Base-by-base conservation (phyloP, 2,888 invertebrate species). In the Sarcophaga caerulescens region DNA sequence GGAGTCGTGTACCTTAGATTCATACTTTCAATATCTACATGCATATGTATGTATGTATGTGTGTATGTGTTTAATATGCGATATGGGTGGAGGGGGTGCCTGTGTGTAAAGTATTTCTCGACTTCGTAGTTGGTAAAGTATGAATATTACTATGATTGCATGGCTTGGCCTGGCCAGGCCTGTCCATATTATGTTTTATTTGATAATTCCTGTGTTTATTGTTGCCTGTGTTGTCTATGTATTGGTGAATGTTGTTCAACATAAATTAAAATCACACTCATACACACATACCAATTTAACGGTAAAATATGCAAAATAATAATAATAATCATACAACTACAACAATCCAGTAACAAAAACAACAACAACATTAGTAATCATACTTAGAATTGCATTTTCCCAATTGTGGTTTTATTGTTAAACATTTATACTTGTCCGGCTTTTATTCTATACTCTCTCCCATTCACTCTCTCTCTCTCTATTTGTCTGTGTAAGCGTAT, bases 331-430 rank as follows among this genome's bases (percentile, higher is more conserved):
- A 59, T n/a, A 23, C 57, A 57, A 71, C 19, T 4, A 6, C 57
- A 35, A 70, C 12, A 17, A n/a, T 0, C 35, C 35, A 6, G 35
- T 19, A 17, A 3, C 62, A 12, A 21, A 35, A 21, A 21, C 14
- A 35, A 10, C 35, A 35, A 35, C 35, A 35, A 35, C 35, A 35
- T 10, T 35, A 35, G 8, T 35, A 35, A 10, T 35, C 35, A 35
- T 35, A 35, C 65, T 77, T 84, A 81, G 69, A 78, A 80, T 65
- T 78, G 81, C 74, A 81, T 81, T 86, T 84, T n/a, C 66, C 86
- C 81, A 66, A 84, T 78, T 86, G 85, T 86, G 81, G 84, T 84
- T 86, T 86, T 59, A 71, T 77, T 82, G 77, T 77, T 60, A 82
- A 82, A 73, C 77, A 76, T 65, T 82, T 69, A 69, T 17, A 10